These are phyloP conservation scores for Calameuta pallipes DNA, from an alignment of 2,888 invertebrate species.

Conservation along the genomic window DNA sequence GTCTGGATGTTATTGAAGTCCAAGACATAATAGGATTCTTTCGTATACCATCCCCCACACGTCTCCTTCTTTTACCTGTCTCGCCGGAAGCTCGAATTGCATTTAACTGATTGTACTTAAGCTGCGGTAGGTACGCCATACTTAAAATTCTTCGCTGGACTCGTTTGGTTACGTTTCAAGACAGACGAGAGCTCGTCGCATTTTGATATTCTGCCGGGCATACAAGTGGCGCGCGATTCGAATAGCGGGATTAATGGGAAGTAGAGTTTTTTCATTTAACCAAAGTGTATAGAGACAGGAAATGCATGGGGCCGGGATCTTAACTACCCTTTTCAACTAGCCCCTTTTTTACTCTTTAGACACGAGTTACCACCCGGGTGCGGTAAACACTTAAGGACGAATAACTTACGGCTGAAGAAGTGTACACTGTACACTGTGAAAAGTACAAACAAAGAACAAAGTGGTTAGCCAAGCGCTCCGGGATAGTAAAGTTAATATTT, in stretches of 20 bases:
- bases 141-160: neutral
- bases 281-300: neutral
- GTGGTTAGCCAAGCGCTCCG: neutral
- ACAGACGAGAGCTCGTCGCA: neutral
- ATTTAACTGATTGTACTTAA: neutral
- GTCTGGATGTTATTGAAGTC: slow-evolving; percentile 3
- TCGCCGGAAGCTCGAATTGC: slow-evolving; percentile 3
- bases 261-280: neutral
- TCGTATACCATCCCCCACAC: neutral
- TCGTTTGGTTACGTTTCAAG: neutral
- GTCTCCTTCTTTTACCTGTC: neutral
- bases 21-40: slow-evolving; percentile 17
- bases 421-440: neutral
- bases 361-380: slow-evolving; percentile 2
- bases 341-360: neutral
- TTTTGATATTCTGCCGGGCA: neutral
- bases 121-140: neutral
- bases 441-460: neutral
- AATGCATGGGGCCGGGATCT: neutral
- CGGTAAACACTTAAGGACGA: neutral
- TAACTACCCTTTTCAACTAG: neutral
- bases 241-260: neutral
- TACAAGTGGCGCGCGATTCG: neutral
- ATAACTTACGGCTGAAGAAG: neutral
- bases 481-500: neutral